These are phyloP conservation scores for Piezodorus guildinii DNA, from an alignment of 1,140 invertebrate species.

Conservation along the genomic window DNA sequence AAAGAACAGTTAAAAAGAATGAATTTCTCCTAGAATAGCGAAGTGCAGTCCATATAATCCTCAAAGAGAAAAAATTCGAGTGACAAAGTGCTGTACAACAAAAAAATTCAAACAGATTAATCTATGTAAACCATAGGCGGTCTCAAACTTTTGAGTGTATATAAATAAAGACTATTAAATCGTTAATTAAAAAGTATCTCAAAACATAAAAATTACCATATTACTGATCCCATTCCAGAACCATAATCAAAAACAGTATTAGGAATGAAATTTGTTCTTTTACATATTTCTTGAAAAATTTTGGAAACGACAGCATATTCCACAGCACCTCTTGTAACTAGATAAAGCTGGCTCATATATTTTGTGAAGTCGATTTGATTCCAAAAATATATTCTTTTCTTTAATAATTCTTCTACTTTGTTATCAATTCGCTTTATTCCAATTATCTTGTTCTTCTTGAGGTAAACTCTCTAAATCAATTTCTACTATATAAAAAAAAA, in stretches of 20 bases:
- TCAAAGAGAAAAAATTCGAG: too few relatives aligned
- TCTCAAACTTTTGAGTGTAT: too few relatives aligned
- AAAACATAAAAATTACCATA: constrained; percentile 47
- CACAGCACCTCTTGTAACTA: constrained; percentile 47
- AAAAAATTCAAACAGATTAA: too few relatives aligned
- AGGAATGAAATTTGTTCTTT: constrained; percentile 54
- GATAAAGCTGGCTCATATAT: constrained; percentile 41
- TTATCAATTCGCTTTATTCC: constrained; percentile 25
- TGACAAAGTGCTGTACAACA: too few relatives aligned
- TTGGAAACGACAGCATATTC: constrained; percentile 62
- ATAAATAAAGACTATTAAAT: too few relatives aligned
- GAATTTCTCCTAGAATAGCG: too few relatives aligned
- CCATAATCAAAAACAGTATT: constrained; percentile 78
- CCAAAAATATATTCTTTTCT: constrained; percentile 54
- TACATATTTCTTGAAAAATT: constrained; percentile 62
- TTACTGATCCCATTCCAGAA: constrained; percentile 71
- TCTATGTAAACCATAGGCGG: too few relatives aligned
- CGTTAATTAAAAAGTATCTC: too few relatives aligned
- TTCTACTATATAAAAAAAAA: constrained; percentile 26
- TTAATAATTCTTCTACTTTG: constrained; percentile 38
- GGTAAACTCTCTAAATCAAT: constrained; percentile 32
- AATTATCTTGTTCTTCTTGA: constrained; percentile 33
- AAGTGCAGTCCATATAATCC: too few relatives aligned
- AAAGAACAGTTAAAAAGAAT: too few relatives aligned
- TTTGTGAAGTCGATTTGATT: constrained; percentile 47